Evolutionary conservation across 2,888 invertebrate species (phyloP), one percentile per base, ranked within the genome.

Genomic region (Allygus modestus): DNA sequence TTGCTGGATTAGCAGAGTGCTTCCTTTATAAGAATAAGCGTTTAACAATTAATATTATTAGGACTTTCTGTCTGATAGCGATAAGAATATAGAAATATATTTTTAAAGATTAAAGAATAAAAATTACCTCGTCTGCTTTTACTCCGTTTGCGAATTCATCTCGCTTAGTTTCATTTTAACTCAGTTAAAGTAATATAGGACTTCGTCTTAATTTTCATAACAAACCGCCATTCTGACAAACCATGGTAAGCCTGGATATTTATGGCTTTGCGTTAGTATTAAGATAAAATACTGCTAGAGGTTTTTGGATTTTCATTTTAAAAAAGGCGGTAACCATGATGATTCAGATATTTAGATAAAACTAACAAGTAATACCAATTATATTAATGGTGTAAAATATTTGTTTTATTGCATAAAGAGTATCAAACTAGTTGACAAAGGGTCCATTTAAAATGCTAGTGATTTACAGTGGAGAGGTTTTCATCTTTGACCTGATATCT

Each of bases 191-290:
- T n/a, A 37, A 71, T 41, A 41, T 37, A 37, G 37, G 41, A 37
- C 33, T n/a, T 41, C 41, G n/a, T 71, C 71, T 71, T 71, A 71
- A 71, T 71, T 41, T 41, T 71, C 71, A 71, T 71, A 65, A 65
- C 65, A 28, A 31, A 1, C 65, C 65, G 65, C 65, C 65, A 28
- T 31, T 65, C 65, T 28, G 65, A 65, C 65, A 65, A 28, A 15
- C 65, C 58, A 12, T 7, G 58, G 20, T 58, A 26, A 58, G 58
- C 58, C 58, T 23, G 17, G 12, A 65, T 28, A 65, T 65, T 65
- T 65, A 65, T 65, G 20, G 28, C 65, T 31, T 65, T 31, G 65
- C 65, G 31, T 65, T 0, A 65, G 15, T 31, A 65, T 65, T 65
- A 65, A 65, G 65, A 65, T 65, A 65, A 31, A 65, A 65, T 54